Conservation (phyloP, 2,113 vertebrate species). For the Phylloscopus trochilus region DNA sequence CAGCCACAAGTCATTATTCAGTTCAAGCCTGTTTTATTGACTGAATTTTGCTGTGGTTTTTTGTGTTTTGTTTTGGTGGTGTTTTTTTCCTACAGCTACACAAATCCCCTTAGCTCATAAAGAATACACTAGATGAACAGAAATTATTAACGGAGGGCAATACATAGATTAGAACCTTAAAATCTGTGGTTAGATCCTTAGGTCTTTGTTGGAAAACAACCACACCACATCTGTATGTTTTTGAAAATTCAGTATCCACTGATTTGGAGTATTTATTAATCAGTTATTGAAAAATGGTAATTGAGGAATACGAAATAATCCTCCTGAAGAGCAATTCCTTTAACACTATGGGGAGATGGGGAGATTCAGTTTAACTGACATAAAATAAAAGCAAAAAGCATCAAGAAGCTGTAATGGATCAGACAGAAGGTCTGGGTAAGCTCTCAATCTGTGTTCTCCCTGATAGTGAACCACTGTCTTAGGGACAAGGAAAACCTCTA, state of each 20-base stretch:
- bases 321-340: accelerated
- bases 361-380: neutral
- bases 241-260: neutral
- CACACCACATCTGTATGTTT: neutral
- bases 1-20: neutral
- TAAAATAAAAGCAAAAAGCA: neutral
- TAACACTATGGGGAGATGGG: neutral
- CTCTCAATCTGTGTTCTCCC: neutral
- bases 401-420: neutral
- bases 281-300: neutral
- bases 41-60: neutral
- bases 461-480: neutral
- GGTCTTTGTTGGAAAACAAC: neutral
- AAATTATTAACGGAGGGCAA: neutral
- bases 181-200: neutral
- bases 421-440: neutral
- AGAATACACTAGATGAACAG: neutral
- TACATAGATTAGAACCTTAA: neutral
- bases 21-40: neutral
- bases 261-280: neutral
- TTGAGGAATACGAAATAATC: neutral
- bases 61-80: neutral
- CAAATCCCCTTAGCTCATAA: neutral
- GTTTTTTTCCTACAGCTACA: neutral
- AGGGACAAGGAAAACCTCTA: neutral